Evolutionary conservation across 2,888 invertebrate species (phyloP).

Genomic region (Acheta domesticus): DNA sequence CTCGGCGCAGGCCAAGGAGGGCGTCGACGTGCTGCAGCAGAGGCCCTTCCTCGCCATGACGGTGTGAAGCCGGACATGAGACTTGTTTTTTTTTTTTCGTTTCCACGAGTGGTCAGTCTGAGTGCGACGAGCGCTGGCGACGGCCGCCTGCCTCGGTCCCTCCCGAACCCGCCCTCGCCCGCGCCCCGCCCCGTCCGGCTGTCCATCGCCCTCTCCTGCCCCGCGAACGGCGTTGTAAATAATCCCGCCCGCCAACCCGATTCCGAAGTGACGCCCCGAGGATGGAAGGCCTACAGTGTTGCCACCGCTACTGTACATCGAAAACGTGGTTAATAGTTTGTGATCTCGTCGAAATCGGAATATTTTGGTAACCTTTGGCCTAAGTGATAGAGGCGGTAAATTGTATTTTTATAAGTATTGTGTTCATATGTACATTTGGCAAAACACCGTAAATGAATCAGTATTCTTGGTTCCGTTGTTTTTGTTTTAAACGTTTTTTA

Average conservation of each 20-base stretch:
- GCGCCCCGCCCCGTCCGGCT: too few relatives aligned
- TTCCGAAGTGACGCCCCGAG: not conserved
- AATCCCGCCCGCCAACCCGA: too few relatives aligned
- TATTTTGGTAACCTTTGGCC: slow-evolving; percentile 1
- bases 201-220: too few relatives aligned
- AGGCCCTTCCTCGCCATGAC: slow-evolving; percentile 56
- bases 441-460: not conserved
- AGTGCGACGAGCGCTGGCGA: too few relatives aligned
- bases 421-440: slow-evolving; percentile 23
- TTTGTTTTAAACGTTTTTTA: not conserved
- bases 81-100: too few relatives aligned
- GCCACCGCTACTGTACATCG: not conserved
- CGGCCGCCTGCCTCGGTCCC: too few relatives aligned
- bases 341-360: slow-evolving; percentile 20
- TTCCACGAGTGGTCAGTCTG: too few relatives aligned
- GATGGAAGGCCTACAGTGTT: slow-evolving; percentile 22
- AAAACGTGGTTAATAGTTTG: slow-evolving; percentile 11
- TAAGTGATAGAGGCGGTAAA: not conserved
- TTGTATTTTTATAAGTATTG: slow-evolving; percentile 19
- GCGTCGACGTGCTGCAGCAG: slow-evolving; percentile 49
- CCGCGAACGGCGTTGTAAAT: too few relatives aligned
- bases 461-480: slow-evolving; percentile 21
- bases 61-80: slow-evolving; percentile 45
- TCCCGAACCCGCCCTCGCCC: too few relatives aligned
- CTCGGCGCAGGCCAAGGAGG: slow-evolving; percentile 54